A percentile compares a stretch with the other conserved stretches of the same genome.
These are phyloP conservation scores for Coelopa pilipes DNA, from an alignment of 2,888 invertebrate species.

Conservation along the genomic window DNA sequence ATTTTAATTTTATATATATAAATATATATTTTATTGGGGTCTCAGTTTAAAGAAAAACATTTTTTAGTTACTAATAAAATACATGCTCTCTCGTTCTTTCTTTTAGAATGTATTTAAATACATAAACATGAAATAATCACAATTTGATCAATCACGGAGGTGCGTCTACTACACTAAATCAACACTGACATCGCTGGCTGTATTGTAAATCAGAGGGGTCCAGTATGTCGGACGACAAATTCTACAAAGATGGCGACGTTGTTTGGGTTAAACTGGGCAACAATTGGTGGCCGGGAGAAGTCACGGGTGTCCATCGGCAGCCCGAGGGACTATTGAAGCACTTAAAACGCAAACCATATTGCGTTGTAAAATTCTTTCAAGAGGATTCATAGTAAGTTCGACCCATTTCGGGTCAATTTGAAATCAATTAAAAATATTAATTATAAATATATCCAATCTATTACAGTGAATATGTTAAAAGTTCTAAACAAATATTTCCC, in stretches of 20 bases:
- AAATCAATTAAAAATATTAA: neutral
- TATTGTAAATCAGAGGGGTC: neutral
- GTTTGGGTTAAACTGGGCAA: conserved; percentile 87
- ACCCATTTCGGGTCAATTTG: neutral
- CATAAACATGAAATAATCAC: conserved; percentile 1
- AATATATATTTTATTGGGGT: too few species aligned
- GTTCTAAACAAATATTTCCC: conserved; percentile 76
- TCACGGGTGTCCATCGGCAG: conserved; percentile 74
- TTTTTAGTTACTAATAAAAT: neutral
- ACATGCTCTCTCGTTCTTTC: neutral
- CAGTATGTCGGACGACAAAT: conserved; percentile 52
- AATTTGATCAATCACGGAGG: neutral
- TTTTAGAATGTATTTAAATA: neutral
- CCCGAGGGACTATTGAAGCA: conserved; percentile 73
- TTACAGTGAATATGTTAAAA: conserved; percentile 84
- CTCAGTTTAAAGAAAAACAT: too few species aligned
- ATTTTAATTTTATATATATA: too few species aligned
- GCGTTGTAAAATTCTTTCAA: conserved; percentile 86
- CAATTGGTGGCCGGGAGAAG: conserved; percentile 89
- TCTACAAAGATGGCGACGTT: conserved; percentile 76
- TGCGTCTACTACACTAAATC: neutral
- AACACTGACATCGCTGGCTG: neutral
- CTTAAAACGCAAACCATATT: conserved; percentile 79
- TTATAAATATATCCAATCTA: conserved; percentile 36
- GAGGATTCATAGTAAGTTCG: conserved; percentile 82